A percentile compares a stretch with the other conserved stretches of the same genome.
Conservation (phyloP, 1,140 invertebrate genomes). For the Centruroides vittatus region DNA sequence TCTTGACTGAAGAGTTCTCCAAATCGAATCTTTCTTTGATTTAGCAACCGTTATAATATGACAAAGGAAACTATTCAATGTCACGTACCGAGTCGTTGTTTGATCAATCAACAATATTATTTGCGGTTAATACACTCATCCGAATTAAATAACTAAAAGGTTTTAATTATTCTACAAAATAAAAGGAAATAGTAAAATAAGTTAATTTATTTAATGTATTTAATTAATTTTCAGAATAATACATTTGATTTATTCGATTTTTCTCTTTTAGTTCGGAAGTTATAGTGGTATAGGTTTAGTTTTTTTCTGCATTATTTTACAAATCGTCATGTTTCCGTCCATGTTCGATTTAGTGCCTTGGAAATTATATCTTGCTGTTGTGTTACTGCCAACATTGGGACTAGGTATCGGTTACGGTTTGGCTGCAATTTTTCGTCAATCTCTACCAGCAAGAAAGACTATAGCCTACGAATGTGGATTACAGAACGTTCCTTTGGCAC, state of each 20-base stretch:
- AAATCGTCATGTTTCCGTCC: slow-evolving; percentile 20
- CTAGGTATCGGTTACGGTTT: slow-evolving; percentile 27
- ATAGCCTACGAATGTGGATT: slow-evolving; percentile 33
- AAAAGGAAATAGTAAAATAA: no score
- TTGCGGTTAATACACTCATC: no score
- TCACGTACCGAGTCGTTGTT: no score
- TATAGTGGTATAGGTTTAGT: slow-evolving; percentile 17
- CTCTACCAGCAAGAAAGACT: slow-evolving; percentile 22
- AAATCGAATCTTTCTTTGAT: no score
- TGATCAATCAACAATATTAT: no score
- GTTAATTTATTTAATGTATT: no score
- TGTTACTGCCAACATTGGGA: slow-evolving; percentile 27
- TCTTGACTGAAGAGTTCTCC: no score
- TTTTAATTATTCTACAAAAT: no score
- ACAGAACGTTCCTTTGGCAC: slow-evolving; percentile 28
- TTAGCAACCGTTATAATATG: no score
- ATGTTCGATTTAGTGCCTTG: slow-evolving; percentile 26
- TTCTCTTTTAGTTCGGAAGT: slow-evolving; percentile 17
- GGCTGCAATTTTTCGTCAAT: slow-evolving; percentile 23
- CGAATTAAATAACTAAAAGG: no score
- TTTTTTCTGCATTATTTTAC: slow-evolving; percentile 17
- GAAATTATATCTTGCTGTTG: slow-evolving; percentile 22
- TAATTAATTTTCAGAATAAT: no score
- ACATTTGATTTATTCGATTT: neutral
- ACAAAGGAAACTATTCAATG: no score